phyloP scores from a whole-genome alignment of 2,888 invertebrate species.

The Allacma fusca region DNA sequence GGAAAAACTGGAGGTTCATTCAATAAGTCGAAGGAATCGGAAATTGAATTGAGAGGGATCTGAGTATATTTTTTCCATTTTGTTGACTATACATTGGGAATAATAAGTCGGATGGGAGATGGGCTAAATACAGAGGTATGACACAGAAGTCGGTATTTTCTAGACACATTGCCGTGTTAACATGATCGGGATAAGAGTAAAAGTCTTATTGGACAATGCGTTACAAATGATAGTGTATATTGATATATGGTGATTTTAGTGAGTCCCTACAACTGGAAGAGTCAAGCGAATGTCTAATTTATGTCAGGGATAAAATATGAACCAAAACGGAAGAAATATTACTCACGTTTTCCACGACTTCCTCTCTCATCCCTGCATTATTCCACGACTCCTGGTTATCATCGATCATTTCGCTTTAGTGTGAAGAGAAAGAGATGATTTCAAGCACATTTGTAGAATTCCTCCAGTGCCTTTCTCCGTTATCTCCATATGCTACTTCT shows the following conservation, averaged over 20 bases:
- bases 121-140: too few relatives aligned
- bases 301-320: slow-evolving; percentile 22
- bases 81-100: neutral
- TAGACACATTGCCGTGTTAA: neutral
- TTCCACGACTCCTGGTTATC: slow-evolving; percentile 17
- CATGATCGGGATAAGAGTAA: neutral
- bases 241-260: slow-evolving; percentile 24
- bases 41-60: too few relatives aligned
- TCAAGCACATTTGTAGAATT: slow-evolving; percentile 19
- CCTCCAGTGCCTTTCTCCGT: slow-evolving; percentile 17
- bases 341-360: slow-evolving; percentile 10
- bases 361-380: slow-evolving; percentile 9
- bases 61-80: neutral
- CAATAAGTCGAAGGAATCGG: too few relatives aligned
- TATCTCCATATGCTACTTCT: slow-evolving; percentile 21
- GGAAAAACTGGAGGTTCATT: too few relatives aligned
- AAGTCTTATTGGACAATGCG: neutral
- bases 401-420: slow-evolving; percentile 21
- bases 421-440: slow-evolving; percentile 22
- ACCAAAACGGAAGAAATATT: slow-evolving; percentile 21
- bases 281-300: slow-evolving; percentile 27
- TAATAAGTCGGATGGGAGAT: too few relatives aligned
- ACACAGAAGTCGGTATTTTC: neutral
- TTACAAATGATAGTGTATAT: slow-evolving; percentile 1
- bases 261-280: slow-evolving; percentile 19